phyloP scores from a whole-genome alignment of 2,888 invertebrate genomes.

The Agriopis marginaria region DNA sequence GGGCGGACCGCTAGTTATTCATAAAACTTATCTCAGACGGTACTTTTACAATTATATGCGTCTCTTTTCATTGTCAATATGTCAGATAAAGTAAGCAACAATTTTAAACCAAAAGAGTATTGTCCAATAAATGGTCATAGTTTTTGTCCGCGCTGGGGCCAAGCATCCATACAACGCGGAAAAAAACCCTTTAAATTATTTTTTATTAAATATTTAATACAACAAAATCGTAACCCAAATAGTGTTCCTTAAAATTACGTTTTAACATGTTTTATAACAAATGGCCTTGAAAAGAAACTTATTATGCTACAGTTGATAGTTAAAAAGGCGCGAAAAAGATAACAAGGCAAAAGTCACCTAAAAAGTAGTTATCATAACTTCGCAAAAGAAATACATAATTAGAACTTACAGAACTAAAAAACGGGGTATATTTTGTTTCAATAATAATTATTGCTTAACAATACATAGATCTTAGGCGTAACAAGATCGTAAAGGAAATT shows the following conservation, averaged over 20 bases:
- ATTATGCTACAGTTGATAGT: constrained; percentile 27
- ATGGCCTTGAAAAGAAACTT: constrained; percentile 26
- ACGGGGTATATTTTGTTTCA: constrained; percentile 22
- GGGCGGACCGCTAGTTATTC: too few species aligned
- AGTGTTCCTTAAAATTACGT: neutral
- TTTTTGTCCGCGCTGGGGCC: too few species aligned
- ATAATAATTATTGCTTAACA: constrained; percentile 17
- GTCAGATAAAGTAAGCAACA: neutral
- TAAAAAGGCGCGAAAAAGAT: constrained; percentile 14
- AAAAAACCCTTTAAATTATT: neutral
- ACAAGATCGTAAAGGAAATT: neutral
- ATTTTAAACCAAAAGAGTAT: neutral
- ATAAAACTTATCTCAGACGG: neutral
- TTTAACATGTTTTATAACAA: constrained; percentile 17
- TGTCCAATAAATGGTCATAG: too few species aligned
- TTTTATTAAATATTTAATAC: neutral
- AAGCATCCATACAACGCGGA: too few species aligned
- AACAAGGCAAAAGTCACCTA: constrained; percentile 11
- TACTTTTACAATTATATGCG: neutral
- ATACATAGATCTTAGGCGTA: constrained; percentile 12
- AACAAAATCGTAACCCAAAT: constrained; percentile 1
- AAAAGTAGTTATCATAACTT: constrained; percentile 3
- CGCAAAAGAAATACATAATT: constrained; percentile 11
- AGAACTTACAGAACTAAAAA: constrained; percentile 30
- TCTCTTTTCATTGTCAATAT: neutral